Conservation (phyloP, 2,113 vertebrate species). For the Lutjanus erythropterus region DNA sequence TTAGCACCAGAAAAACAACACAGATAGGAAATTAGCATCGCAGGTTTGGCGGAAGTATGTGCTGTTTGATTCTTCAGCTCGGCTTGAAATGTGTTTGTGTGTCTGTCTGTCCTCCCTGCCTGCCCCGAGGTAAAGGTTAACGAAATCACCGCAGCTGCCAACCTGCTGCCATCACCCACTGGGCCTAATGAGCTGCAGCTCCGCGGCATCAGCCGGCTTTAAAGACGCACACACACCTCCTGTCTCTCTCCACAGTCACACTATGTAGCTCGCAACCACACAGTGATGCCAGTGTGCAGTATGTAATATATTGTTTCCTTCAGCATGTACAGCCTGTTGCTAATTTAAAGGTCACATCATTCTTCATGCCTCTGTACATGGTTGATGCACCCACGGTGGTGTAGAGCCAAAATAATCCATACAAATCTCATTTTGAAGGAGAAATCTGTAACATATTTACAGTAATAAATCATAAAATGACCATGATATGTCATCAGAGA, state of each 20-base stretch:
- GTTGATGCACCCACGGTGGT: background rate
- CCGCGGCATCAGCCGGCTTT: conserved; percentile 54
- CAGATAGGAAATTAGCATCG: conserved; percentile 5
- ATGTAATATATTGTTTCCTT: conserved; percentile 15
- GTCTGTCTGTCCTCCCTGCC: conserved; percentile 42
- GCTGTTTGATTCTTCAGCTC: conserved; percentile 48
- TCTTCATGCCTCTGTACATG: background rate
- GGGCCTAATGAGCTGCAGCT: conserved; percentile 75
- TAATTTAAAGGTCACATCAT: conserved; percentile 41
- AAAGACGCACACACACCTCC: conserved; percentile 10
- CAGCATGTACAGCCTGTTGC: background rate
- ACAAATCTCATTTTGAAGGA: conserved; percentile 2
- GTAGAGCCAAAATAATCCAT: background rate
- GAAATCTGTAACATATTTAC: too few relatives aligned
- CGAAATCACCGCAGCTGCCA: conserved; percentile 77
- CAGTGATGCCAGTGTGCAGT: background rate
- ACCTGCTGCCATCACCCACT: conserved; percentile 73
- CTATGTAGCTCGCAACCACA: conserved; percentile 6
- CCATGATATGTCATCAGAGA: too few relatives aligned
- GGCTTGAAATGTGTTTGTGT: conserved; percentile 37
- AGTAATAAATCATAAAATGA: too few relatives aligned
- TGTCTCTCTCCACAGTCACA: conserved; percentile 2
- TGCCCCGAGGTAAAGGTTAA: conserved; percentile 81
- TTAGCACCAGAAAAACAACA: conserved; percentile 15
- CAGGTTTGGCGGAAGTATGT: conserved; percentile 16